Evolutionary conservation across 2,113 vertebrate species (phyloP).

Genomic region (Pelobates fuscus): DNA sequence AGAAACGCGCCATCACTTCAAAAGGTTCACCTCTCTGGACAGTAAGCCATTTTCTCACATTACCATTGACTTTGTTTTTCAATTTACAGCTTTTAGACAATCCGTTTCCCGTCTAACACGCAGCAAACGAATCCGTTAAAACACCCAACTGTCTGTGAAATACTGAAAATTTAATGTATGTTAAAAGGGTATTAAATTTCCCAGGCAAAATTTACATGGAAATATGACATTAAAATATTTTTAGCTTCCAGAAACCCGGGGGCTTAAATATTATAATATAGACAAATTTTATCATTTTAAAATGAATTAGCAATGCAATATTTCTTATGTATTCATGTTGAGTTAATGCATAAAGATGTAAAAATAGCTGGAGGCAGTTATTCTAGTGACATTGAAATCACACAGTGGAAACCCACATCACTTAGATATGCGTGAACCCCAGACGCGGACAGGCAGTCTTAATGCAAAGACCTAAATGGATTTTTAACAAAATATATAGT

Average conservation of each 20-base stretch:
- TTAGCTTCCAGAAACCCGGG: constrained; percentile 56
- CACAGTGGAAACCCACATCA: constrained; percentile 64
- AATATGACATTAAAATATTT: constrained; percentile 56
- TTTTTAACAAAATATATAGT: constrained; percentile 52
- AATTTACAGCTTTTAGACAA: constrained; percentile 47
- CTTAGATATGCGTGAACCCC: constrained; percentile 62
- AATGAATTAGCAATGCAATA: constrained; percentile 54
- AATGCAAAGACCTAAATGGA: constrained; percentile 46
- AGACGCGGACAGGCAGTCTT: constrained; percentile 34
- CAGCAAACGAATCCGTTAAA: constrained; percentile 40
- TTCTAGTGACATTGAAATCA: constrained; percentile 65
- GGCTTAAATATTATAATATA: constrained; percentile 51
- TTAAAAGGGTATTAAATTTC: constrained; percentile 60
- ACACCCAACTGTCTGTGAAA: constrained; percentile 50
- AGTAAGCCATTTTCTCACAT: constrained; percentile 45
- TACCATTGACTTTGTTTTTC: constrained; percentile 45
- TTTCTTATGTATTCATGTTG: constrained; percentile 58
- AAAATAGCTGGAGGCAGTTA: constrained; percentile 62
- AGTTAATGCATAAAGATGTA: constrained; percentile 58
- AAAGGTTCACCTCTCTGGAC: constrained; percentile 45
- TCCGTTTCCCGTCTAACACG: constrained; percentile 4
- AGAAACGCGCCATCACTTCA: constrained; percentile 15
- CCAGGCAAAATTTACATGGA: constrained; percentile 54
- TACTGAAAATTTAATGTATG: constrained; percentile 58
- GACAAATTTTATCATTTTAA: constrained; percentile 57